These are phyloP conservation scores for Danaus melanippus DNA, from an alignment of 1,140 invertebrate species.

Conservation along the genomic window DNA sequence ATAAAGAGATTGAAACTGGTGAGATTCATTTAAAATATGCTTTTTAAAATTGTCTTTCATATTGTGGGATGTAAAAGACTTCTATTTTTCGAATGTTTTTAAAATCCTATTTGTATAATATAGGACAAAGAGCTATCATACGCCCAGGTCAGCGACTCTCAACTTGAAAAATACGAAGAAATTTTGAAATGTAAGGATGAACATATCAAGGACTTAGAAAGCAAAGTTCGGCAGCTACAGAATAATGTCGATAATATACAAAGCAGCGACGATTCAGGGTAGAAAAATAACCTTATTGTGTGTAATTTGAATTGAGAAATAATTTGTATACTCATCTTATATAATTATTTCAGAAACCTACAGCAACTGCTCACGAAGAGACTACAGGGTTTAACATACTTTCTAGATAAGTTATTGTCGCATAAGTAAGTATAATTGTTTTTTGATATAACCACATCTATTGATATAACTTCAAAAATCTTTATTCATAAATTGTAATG, in stretches of 20 bases:
- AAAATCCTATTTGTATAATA: conserved; percentile 7
- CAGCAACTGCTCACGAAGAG: conserved; percentile 74
- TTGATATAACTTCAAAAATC: conserved; percentile 1
- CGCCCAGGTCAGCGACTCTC: conserved; percentile 53
- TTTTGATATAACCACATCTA: conserved; percentile 1
- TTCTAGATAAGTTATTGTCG: conserved; percentile 79
- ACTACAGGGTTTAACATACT: conserved; percentile 79
- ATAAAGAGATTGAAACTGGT: conserved; percentile 64
- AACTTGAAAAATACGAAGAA: conserved; percentile 62
- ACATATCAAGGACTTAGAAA: conserved; percentile 60
- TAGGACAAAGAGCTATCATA: conserved; percentile 56
- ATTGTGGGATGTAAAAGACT: background rate
- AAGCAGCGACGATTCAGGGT: conserved; percentile 42
- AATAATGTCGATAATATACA: conserved; percentile 41
- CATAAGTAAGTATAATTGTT: conserved; percentile 69
- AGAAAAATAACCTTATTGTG: conserved; percentile 10
- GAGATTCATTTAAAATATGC: conserved; percentile 5
- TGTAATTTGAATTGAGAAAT: conserved; percentile 7
- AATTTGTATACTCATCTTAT: conserved; percentile 4
- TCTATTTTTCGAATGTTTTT: background rate
- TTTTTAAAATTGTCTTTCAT: conserved; percentile 1
- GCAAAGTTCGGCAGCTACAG: conserved; percentile 49
- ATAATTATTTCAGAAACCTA: conserved; percentile 53
- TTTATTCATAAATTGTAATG: background rate
- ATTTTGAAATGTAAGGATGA: conserved; percentile 66